These are phyloP conservation scores for Meles meles DNA, from an alignment of 2,113 vertebrate species.

Conservation along the genomic window DNA sequence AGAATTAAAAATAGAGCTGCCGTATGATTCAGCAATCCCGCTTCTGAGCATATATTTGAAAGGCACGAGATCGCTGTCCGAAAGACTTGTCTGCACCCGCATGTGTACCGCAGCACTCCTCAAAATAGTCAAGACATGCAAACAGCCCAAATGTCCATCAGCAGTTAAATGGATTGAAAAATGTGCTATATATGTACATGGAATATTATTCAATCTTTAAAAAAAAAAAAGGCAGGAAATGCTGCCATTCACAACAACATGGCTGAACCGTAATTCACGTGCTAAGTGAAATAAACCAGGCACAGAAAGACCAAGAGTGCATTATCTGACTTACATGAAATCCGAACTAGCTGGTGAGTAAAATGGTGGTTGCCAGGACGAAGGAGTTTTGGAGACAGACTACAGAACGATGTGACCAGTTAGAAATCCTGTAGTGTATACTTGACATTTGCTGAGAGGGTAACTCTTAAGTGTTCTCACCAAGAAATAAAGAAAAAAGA, in stretches of 20 bases:
- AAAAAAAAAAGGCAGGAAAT: not conserved
- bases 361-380: not conserved
- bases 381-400: not conserved
- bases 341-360: not conserved
- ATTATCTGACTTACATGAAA: not conserved
- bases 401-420: not conserved
- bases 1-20: not conserved
- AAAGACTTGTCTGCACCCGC: accelerated
- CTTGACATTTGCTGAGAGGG: not conserved
- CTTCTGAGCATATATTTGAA: not conserved
- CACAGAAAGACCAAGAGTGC: not conserved
- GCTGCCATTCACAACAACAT: not conserved
- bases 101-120: not conserved
- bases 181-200: not conserved
- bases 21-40: not conserved
- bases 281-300: not conserved
- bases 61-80: not conserved
- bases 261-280: not conserved
- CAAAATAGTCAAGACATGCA: not conserved
- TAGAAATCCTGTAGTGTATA: not conserved
- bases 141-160: not conserved
- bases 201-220: not conserved
- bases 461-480: not conserved
- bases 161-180: not conserved
- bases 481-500: not conserved